These are phyloP conservation scores for Alitta virens DNA, from an alignment of 2,888 invertebrate species.

Conservation along the genomic window DNA sequence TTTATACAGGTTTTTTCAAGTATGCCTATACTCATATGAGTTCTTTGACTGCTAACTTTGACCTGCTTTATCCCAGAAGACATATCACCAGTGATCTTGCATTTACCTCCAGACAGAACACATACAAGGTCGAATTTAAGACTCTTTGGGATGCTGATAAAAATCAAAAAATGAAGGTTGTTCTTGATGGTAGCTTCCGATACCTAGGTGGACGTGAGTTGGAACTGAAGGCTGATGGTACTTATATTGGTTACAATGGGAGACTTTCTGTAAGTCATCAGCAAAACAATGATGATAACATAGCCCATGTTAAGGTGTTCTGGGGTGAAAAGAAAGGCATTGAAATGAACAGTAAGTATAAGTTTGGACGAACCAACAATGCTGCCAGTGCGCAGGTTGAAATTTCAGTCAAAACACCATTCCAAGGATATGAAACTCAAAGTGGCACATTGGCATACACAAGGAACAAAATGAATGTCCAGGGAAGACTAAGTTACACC, in stretches of 20 bases:
- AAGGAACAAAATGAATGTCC: too few relatives aligned
- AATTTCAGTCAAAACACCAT: not conserved
- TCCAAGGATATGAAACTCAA: not conserved
- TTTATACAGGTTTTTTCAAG: not conserved
- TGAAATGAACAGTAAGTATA: not conserved
- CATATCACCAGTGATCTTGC: not conserved
- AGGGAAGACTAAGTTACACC: too few relatives aligned
- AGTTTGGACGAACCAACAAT: not conserved
- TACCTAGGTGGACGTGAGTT: not conserved
- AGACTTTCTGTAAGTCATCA: not conserved
- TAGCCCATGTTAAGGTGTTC: not conserved
- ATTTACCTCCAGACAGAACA: not conserved
- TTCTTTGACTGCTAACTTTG: not conserved
- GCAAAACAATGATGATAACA: not conserved
- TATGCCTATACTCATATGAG: not conserved
- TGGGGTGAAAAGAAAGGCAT: not conserved
- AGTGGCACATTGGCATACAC: too few relatives aligned
- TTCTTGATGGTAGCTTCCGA: not conserved
- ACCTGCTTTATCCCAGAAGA: not conserved
- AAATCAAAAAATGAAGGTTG: not conserved
- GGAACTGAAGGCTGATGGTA: too few relatives aligned
- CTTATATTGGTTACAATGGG: not conserved
- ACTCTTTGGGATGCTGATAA: not conserved
- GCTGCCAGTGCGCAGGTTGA: not conserved
- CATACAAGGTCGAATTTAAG: not conserved